Evolutionary conservation across 2,888 invertebrate genomes (phyloP).

Genomic region (Nomada ferruginata): DNA sequence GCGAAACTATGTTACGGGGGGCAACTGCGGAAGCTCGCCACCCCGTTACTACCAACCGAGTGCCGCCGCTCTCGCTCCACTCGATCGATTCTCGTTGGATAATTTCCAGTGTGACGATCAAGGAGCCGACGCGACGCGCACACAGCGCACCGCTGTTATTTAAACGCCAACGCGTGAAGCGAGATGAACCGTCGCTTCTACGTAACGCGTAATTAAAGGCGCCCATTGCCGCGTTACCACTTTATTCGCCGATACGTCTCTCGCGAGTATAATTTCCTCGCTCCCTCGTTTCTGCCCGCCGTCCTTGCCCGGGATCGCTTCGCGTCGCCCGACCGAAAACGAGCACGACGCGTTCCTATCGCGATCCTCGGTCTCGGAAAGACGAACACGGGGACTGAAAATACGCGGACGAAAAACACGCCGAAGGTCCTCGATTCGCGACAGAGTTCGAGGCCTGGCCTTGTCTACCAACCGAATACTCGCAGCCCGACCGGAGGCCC

Average conservation of each 20-base stretch:
- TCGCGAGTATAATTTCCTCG: constrained; percentile 17
- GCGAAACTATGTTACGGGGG: constrained; percentile 40
- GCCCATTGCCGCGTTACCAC: constrained; percentile 17
- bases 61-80: constrained; percentile 1
- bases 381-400: background rate
- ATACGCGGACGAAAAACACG: constrained; percentile 40
- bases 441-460: constrained; percentile 76
- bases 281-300: background rate
- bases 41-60: background rate
- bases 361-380: background rate
- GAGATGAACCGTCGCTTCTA: constrained; percentile 38
- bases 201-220: constrained; percentile 58
- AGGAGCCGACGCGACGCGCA: constrained; percentile 34
- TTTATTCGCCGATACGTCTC: constrained; percentile 27
- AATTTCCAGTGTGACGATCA: constrained; percentile 62
- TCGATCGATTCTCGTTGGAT: constrained; percentile 46
- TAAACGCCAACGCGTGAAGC: constrained; percentile 53
- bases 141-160: constrained; percentile 36
- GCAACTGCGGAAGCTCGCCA: constrained; percentile 1
- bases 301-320: constrained; percentile 5
- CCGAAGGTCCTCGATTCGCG: constrained; percentile 73
- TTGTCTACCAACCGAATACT: constrained; percentile 76
- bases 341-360: background rate
- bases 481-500: constrained; percentile 69
- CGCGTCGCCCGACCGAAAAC: background rate